Evolutionary conservation across 2,113 vertebrate genomes (phyloP), one percentile per base, ranked within the genome.

Genomic region (Antennarius striatus): DNA sequence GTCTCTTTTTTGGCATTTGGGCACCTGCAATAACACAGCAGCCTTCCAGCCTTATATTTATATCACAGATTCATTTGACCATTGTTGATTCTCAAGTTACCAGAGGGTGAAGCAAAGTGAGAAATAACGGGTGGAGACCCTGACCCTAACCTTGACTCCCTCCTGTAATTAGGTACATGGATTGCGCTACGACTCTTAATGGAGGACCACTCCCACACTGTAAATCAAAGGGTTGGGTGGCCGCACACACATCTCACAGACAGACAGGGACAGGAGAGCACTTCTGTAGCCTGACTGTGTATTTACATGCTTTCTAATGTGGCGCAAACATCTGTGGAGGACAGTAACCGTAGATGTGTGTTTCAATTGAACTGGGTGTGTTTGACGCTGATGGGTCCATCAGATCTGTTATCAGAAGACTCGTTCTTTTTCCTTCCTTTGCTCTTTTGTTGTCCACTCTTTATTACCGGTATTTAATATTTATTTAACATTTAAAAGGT

Each of bases 21-120:
- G 61, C 86, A 88, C 89, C 85, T 89, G 77, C 72, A 89, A 86
- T 68, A 88, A 86, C 88, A 90, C 17, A 65, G 52, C 45, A 56
- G 15, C 8, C 40, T 40, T 46, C 54, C 29, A 49, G 39, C 22
- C 10, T 53, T 81, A 47, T 88, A 84, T 86, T 83, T 83, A 67
- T 83, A 75, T 68, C 67, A 61, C 42, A 47, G 62, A 54, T 56
- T 64, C 51, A 50, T 71, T 61, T 63, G 53, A 83, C 73, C 79
- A 56, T 80, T 83, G 75, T 70, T 77, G 73, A 74, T 58, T 68
- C 61, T 63, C 17, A 0, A 50, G 54, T 68, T 58, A 69, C 56
- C 67, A 58, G 46, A 49, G 63, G 63, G 67, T 63, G 66, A 65
- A 56, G 71, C 71, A 66, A 70, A 85, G 58, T 59, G 71, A 64